A percentile compares a stretch with the other conserved stretches of the same genome.
Evolutionary conservation across 2,113 vertebrate species (phyloP).

Genomic region (Microcebus tavaratra): DNA sequence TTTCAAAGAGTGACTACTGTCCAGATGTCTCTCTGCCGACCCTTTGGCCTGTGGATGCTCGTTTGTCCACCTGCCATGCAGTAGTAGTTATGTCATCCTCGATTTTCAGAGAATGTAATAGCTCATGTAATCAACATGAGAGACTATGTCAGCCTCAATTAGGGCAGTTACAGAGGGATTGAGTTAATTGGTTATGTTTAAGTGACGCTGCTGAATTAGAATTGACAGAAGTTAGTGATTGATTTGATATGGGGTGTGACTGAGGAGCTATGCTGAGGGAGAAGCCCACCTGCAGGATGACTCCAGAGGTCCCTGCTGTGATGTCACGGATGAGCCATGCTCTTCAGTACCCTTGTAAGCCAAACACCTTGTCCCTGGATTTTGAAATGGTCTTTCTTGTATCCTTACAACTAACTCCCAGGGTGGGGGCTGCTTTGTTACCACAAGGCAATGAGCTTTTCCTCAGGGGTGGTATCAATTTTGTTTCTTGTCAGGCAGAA

Average conservation of each 20-base stretch:
- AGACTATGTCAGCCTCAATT: background rate
- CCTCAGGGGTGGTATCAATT: background rate
- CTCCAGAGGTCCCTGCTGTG: background rate
- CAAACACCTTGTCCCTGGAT: background rate
- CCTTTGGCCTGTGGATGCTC: background rate
- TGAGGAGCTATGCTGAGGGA: background rate
- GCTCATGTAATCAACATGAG: background rate
- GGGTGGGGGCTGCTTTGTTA: background rate
- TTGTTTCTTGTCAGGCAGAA: background rate
- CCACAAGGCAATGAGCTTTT: background rate
- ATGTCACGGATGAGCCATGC: background rate
- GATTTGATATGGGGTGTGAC: slow-evolving; percentile 23
- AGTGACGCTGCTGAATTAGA: slow-evolving; percentile 5
- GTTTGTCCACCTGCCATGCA: background rate
- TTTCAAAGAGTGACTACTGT: background rate
- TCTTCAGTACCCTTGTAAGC: background rate
- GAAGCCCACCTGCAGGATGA: background rate
- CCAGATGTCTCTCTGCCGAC: background rate
- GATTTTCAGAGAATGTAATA: background rate
- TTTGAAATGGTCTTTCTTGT: background rate
- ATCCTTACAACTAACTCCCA: background rate
- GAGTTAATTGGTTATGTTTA: slow-evolving; percentile 11
- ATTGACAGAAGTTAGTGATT: slow-evolving; percentile 23
- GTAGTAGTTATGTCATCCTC: background rate
- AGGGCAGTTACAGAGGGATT: slow-evolving; percentile 12